These are phyloP conservation scores for Elaphurus davidianus DNA, from an alignment of 2,113 vertebrate species.

Conservation along the genomic window DNA sequence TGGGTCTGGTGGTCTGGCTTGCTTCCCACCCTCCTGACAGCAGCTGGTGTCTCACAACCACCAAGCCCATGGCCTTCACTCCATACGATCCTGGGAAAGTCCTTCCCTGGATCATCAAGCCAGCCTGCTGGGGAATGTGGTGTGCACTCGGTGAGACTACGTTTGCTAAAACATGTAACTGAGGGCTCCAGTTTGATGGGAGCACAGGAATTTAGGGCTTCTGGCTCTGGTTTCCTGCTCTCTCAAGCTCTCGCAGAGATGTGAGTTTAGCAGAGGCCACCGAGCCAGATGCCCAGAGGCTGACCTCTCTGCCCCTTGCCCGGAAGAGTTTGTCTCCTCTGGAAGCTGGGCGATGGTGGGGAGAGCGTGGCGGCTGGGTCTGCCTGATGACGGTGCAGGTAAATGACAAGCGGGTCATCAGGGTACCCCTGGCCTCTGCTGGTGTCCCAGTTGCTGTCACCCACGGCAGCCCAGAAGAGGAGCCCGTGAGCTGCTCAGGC, in stretches of 20 bases:
- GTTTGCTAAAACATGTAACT: fast-evolving
- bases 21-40: constrained; percentile 4
- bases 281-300: neutral
- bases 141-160: neutral
- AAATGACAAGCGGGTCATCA: neutral
- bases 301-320: neutral
- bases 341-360: neutral
- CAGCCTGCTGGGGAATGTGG: constrained; percentile 44
- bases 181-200: neutral
- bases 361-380: too few species aligned
- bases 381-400: neutral
- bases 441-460: too few species aligned
- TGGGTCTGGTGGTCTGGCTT: neutral
- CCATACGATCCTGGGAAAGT: neutral
- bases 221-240: neutral
- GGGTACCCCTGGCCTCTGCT: neutral
- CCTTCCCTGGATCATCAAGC: neutral
- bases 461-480: neutral
- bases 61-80: neutral
- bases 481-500: fast-evolving
- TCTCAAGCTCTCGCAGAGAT: constrained; percentile 12
- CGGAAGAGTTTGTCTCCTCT: neutral
- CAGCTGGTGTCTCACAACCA: constrained; percentile 17
- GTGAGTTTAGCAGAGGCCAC: neutral
- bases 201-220: neutral